Base-by-base conservation (phyloP, 2,113 vertebrate genomes). In the Rhinoptilus africanus region DNA sequence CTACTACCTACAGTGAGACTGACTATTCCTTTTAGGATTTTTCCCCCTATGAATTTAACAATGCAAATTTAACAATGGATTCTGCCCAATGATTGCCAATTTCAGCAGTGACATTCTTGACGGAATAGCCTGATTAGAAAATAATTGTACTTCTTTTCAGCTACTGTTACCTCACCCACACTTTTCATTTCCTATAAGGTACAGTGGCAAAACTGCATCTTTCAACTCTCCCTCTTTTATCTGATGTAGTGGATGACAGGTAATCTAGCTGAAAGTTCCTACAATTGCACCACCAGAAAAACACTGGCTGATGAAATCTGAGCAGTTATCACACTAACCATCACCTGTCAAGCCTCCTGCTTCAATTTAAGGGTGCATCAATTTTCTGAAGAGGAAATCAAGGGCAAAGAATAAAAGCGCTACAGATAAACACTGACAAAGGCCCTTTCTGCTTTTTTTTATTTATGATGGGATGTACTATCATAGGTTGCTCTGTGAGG, bases 301-400 rank as follows among this genome's bases (percentile, higher is more conserved):
- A 98, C 98, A 98, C 97, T 96, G 98, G 98, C 99, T 99, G 99
- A 99, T 99, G 99, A 99, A 99, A 99, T 99, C 99, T 99, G 98
- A 99, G 99, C 99, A 99, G 99, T 99, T 99, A 99, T 99, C 99
- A 99, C 98, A 98, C 99, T 99, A 99, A 99, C 99, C 99, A 99
- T 99, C 99, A 99, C 99, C 99, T 99, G 99, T 99, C 99, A 99
- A 99, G 98, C 98, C 98, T 99, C 99, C 99, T 97, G 99, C 99
- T 99, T 99, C 99, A 99, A 99, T 99, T 99, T 99, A 99, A 99
- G 98, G 99, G 99, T 98, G 98, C 99, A 99, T 99, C 99, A 99
- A 99, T 99, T 99, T 99, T 99, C 99, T 99, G 99, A 99, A 99
- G 99, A 99, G 99, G 99, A 99, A 99, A 99, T 99, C 99, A 99